These are phyloP conservation scores for Botrylloides violaceus DNA, from an alignment of 23 tunicate species.

Conservation along the genomic window DNA sequence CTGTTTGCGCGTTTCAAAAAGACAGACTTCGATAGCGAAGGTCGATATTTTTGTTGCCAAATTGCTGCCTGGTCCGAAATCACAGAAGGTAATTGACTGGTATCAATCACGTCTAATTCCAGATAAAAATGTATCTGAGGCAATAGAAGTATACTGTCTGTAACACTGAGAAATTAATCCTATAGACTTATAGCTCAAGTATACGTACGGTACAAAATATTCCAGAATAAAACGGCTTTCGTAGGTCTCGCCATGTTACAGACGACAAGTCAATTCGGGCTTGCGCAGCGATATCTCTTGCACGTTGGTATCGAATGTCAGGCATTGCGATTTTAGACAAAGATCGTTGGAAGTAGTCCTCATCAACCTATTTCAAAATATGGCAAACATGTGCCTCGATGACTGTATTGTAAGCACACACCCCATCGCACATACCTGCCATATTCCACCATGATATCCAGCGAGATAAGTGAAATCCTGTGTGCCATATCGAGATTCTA, in stretches of 20 bases:
- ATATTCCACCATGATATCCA: constrained; percentile 14
- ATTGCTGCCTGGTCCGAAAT: not conserved
- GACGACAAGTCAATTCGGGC: not conserved
- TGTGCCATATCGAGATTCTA: constrained; percentile 22
- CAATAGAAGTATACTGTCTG: no score
- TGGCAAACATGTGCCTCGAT: not conserved
- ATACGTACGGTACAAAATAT: constrained; percentile 8
- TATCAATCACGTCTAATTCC: not conserved
- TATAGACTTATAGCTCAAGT: no score
- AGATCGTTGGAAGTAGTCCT: not conserved
- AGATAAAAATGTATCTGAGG: not conserved
- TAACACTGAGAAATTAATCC: no score
- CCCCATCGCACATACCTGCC: no score
- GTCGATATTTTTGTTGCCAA: constrained; percentile 1
- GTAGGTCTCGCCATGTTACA: constrained; percentile 1
- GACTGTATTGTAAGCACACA: no score
- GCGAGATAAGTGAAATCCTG: not conserved
- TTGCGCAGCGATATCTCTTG: not conserved
- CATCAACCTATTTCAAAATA: constrained; percentile 9
- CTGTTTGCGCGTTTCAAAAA: not conserved
- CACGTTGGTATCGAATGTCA: not conserved
- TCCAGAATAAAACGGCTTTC: constrained; percentile 4
- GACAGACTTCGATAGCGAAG: not conserved
- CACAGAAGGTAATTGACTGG: not conserved
- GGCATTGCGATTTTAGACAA: not conserved